Percentiles rank a stretch among this genome's conserved stretches.
phyloP scores from a whole-genome alignment of 2,888 invertebrate species.

The Malthinus flaveolus region DNA sequence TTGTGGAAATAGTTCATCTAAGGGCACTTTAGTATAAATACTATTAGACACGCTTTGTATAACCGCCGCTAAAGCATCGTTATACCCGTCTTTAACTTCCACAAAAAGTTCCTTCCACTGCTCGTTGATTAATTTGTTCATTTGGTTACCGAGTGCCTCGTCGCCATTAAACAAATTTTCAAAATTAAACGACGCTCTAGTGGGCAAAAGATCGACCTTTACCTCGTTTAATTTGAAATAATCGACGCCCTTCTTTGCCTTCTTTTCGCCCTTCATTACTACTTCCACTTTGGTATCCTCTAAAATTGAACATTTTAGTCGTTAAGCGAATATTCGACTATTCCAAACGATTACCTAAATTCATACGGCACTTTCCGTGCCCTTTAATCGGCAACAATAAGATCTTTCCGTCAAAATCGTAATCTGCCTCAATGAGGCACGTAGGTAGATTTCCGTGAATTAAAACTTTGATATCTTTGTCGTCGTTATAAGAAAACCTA shows the following conservation, averaged over 20 bases:
- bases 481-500: background rate
- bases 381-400: conserved; percentile 67
- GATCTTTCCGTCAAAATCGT: conserved; percentile 67
- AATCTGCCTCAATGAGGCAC: conserved; percentile 63
- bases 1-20: conserved; percentile 1
- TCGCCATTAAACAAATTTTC: conserved; percentile 63
- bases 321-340: background rate
- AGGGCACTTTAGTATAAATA: conserved; percentile 11
- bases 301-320: conserved; percentile 44
- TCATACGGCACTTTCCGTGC: conserved; percentile 66
- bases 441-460: background rate
- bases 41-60: background rate
- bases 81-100: conserved; percentile 64
- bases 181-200: conserved; percentile 63
- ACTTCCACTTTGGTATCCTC: conserved; percentile 66
- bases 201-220: conserved; percentile 64
- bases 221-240: conserved; percentile 69
- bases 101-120: conserved; percentile 47
- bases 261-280: conserved; percentile 64
- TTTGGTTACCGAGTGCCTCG: conserved; percentile 41
- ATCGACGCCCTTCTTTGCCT: conserved; percentile 63
- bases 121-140: conserved; percentile 52
- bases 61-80: conserved; percentile 57
- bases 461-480: background rate
- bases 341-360: conserved; percentile 56